These are phyloP conservation scores for Trachelipus rathkii DNA, from an alignment of 1,140 invertebrate species.

Conservation along the genomic window DNA sequence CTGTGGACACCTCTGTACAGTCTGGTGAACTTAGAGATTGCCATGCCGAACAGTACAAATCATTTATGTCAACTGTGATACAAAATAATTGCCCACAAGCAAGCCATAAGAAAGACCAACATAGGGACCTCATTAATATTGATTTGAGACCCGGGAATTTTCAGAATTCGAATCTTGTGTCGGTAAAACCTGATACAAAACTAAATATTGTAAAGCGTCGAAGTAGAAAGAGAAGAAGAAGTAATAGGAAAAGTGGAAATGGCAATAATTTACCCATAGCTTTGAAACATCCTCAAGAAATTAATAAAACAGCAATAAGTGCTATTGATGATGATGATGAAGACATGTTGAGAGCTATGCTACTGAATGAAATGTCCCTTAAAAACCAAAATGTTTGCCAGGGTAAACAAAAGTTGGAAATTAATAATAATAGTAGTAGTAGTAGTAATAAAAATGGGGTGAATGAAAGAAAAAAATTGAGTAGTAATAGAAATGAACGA, in stretches of 20 bases:
- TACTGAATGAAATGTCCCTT: background rate
- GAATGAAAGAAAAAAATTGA: too few species aligned
- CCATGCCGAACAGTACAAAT: conserved; percentile 3
- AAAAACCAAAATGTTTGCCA: background rate
- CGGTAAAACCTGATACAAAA: background rate
- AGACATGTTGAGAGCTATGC: background rate
- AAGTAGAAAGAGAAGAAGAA: background rate
- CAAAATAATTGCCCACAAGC: background rate
- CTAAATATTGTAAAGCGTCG: background rate
- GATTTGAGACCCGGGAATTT: background rate
- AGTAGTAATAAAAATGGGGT: too few species aligned
- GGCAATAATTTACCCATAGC: background rate
- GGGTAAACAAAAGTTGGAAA: background rate
- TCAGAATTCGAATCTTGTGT: background rate
- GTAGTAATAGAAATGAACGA: background rate
- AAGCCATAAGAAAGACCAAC: background rate
- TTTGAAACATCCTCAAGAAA: background rate
- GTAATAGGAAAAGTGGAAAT: background rate
- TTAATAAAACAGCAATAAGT: background rate
- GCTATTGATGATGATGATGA: background rate
- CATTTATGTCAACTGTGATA: background rate
- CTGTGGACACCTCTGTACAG: background rate
- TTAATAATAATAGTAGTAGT: too few species aligned
- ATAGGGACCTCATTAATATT: background rate
- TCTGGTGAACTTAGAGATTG: background rate